Evolutionary conservation across 2,888 invertebrate genomes (phyloP), one percentile per base, ranked within the genome.

Genomic region (Callimorpha dominula): DNA sequence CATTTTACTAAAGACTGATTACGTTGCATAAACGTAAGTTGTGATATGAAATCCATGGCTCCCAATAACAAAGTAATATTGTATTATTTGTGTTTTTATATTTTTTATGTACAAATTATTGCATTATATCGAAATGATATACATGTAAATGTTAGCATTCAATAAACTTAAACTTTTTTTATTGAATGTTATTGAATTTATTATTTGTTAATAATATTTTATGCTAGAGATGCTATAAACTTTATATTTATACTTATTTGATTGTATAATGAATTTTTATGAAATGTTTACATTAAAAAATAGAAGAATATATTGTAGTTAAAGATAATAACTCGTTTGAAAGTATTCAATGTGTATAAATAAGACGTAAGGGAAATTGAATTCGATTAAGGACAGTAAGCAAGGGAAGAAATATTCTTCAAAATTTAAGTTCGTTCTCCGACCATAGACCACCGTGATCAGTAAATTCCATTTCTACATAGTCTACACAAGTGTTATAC

Each of bases 1-100:
- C 74, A 76, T 79, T 81, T 76, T 52, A 64, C 68, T 68, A 17
- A 81, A 84, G 82, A 80, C 84, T 82, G 84, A 81, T 72, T 70
- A 57, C 46, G 62, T 69, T 70, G 63, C 50, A 46, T 68, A 17
- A 65, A 75, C 71, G 75, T 64, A 9, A 66, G 9, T 64, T 54
- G 54, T 68, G 54, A 68, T 68, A 68, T 68, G 6, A 60, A 31
- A 60, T 46, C 9, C 65, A 65, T 50, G 40, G 65, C 65, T 31
- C 49, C 50, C 17, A 15, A 65, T 40, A 31, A 15, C 15, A 65
- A 65, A 50, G 50, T 9, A 50, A 46, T 31, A 49, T 14, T 43
- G 65, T 65, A 65, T 50, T 65, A 65, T 8, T 17, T 65, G 65
- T 65, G 65, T 65, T 65, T 50, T 17, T 31, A 65, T 65, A 50